A percentile compares a stretch with the other conserved stretches of the same genome.
Evolutionary conservation across 2,888 invertebrate species (phyloP).

Genomic region (Macrosoma leucophasiata): DNA sequence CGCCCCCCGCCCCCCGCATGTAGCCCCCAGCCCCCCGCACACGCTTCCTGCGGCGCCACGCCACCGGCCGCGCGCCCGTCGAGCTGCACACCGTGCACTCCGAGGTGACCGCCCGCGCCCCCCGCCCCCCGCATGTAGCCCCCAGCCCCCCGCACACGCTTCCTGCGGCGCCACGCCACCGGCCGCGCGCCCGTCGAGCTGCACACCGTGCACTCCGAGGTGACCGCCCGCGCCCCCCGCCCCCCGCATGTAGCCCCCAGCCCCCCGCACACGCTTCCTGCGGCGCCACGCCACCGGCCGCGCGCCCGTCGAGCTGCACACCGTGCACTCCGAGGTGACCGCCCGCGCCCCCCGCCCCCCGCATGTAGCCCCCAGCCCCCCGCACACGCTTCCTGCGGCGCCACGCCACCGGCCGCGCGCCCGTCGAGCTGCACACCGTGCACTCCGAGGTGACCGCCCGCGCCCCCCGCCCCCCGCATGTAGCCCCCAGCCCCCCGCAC

Average conservation of each 20-base stretch:
- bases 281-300: slow-evolving; percentile 93
- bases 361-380: too few species aligned
- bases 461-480: background rate
- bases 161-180: slow-evolving; percentile 91
- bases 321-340: slow-evolving; percentile 90
- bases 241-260: too few species aligned
- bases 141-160: slow-evolving; percentile 88
- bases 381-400: slow-evolving; percentile 89
- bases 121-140: background rate
- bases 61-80: slow-evolving; percentile 94
- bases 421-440: slow-evolving; percentile 94
- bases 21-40: too few species aligned
- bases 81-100: slow-evolving; percentile 95
- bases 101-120: slow-evolving; percentile 74
- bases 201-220: slow-evolving; percentile 94
- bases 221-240: slow-evolving; percentile 39
- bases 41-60: slow-evolving; percentile 74
- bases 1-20: background rate
- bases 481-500: too few species aligned
- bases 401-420: slow-evolving; percentile 93
- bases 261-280: slow-evolving; percentile 88
- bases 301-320: slow-evolving; percentile 94
- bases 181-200: slow-evolving; percentile 95
- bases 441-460: slow-evolving; percentile 83
- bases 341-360: background rate